Evolutionary conservation across 2,113 vertebrate genomes (phyloP).

Genomic region (Mandrillus leucophaeus): DNA sequence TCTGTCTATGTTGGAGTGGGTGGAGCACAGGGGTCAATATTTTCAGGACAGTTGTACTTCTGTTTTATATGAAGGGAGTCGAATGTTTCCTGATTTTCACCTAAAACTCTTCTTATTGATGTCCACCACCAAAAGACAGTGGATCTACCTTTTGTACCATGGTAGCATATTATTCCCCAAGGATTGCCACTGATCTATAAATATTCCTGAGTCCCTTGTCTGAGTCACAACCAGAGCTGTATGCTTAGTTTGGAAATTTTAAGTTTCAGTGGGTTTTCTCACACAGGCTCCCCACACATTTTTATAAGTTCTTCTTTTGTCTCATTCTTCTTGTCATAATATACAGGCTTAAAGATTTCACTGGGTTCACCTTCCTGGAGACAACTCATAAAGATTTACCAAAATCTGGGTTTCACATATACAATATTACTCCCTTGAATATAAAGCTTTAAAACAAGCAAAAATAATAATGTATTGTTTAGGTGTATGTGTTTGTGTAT

Average conservation of each 20-base stretch:
- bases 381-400: neutral
- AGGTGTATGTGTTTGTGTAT: neutral
- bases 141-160: neutral
- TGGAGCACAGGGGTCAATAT: neutral
- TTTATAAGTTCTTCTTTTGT: neutral
- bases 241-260: neutral
- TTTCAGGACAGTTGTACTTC: neutral
- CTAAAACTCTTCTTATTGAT: neutral
- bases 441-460: constrained; percentile 1
- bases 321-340: neutral
- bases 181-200: neutral
- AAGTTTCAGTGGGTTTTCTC: constrained; percentile 6
- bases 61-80: neutral
- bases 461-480: neutral
- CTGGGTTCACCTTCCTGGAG: neutral
- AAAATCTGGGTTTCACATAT: neutral
- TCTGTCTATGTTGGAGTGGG: neutral
- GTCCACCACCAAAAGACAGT: neutral
- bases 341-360: neutral
- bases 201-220: neutral
- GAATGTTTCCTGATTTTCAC: neutral
- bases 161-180: neutral
- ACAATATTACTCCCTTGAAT: neutral
- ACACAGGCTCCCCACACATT: neutral
- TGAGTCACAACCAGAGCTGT: neutral